Conservation (phyloP, 2,113 vertebrate genomes). For the western clawed frog (Xenopus tropicalis) region UCB_Xtro_10.0 CM004446.2:128957001-128957500, state of each 20-base stretch:
- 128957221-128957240: slow-evolving; percentile 49
- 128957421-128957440: slow-evolving; percentile 39
- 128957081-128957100: slow-evolving; percentile 22
- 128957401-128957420: slow-evolving; percentile 50
- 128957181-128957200: slow-evolving; percentile 39
- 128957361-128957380: slow-evolving; percentile 45
- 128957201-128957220: slow-evolving; percentile 38
- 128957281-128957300: slow-evolving; percentile 23
- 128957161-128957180: neutral
- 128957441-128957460: slow-evolving; percentile 43
- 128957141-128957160: neutral
- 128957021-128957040: slow-evolving; percentile 47
- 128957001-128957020: slow-evolving; percentile 47
- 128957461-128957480: slow-evolving; percentile 43
- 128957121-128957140: neutral
- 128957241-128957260: slow-evolving; percentile 19
- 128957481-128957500: slow-evolving; percentile 41
- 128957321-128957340: neutral
- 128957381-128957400: slow-evolving; percentile 48
- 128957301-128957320: slow-evolving; percentile 3
- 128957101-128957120: slow-evolving; percentile 36
- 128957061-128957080: slow-evolving; percentile 32
- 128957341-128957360: slow-evolving; percentile 14
- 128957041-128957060: slow-evolving; percentile 53
- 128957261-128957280: slow-evolving; percentile 36